A percentile compares a stretch with the other conserved stretches of the same genome.
Evolutionary conservation across 2,113 vertebrate genomes (phyloP).

Genomic region (Phoenicopterus ruber): DNA sequence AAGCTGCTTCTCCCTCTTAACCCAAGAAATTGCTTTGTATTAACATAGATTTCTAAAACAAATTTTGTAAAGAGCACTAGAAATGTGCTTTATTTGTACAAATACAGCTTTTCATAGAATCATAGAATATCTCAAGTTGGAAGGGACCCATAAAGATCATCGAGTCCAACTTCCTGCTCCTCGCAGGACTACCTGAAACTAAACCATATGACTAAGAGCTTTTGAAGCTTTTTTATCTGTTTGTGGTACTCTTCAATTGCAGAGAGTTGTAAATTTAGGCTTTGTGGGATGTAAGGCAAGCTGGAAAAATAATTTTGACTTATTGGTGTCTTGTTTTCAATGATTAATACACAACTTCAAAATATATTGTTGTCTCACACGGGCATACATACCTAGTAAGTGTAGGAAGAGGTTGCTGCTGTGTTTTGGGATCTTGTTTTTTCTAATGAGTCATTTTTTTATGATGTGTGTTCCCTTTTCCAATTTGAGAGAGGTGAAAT

Average conservation of each 20-base stretch:
- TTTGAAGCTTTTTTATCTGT: not conserved
- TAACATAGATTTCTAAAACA: not conserved
- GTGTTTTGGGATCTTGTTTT: not conserved
- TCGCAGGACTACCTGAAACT: not conserved
- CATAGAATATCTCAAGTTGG: not conserved
- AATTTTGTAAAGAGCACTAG: not conserved
- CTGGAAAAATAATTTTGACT: not conserved
- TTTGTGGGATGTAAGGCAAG: not conserved
- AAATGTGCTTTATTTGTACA: not conserved
- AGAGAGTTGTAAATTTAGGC: not conserved
- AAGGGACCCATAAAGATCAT: not conserved
- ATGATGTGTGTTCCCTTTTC: not conserved
- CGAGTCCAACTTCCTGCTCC: not conserved
- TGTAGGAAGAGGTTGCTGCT: not conserved
- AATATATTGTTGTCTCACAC: not conserved
- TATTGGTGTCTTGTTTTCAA: not conserved
- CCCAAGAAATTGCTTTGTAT: not conserved
- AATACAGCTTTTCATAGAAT: not conserved
- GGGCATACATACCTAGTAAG: not conserved
- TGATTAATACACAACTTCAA: not conserved
- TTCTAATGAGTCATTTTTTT: not conserved
- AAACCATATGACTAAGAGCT: not conserved
- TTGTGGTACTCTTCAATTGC: not conserved
- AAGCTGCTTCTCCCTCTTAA: not conserved
- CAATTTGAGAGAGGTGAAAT: not conserved